Percentiles rank a stretch among this genome's conserved stretches.
Evolutionary conservation across 2,888 invertebrate species (phyloP).

Genomic region (Leptura quadrifasciata): DNA sequence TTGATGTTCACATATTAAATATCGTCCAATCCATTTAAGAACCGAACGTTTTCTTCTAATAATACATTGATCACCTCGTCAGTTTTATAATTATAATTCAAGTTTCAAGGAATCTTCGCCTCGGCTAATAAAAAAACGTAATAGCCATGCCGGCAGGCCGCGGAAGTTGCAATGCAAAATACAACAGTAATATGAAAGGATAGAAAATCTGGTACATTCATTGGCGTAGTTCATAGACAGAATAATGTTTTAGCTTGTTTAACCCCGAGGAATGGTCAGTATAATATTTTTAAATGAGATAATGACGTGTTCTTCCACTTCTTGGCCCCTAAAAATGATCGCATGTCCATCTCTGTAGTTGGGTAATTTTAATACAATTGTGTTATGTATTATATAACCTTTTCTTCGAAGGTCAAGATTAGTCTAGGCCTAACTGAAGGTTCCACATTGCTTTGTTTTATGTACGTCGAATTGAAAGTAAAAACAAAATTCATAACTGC

Average conservation of each 20-base stretch:
- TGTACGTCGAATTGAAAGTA: constrained; percentile 2
- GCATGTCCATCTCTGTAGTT: neutral
- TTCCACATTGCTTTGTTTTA: constrained; percentile 1
- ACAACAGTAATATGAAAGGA: neutral
- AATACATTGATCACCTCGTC: constrained; percentile 8
- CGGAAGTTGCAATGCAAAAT: constrained; percentile 14
- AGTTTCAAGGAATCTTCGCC: constrained; percentile 5
- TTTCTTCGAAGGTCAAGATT: neutral
- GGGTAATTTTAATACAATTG: neutral
- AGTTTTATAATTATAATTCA: constrained; percentile 21
- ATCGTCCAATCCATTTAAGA: neutral
- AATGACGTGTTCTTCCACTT: too few relatives aligned
- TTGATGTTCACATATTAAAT: neutral
- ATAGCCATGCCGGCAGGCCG: constrained; percentile 12
- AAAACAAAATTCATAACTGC: neutral
- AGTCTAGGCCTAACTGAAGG: neutral
- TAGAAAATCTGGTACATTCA: neutral
- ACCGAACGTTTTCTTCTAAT: constrained; percentile 12
- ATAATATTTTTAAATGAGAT: too few relatives aligned
- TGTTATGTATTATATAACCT: neutral
- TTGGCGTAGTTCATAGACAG: neutral
- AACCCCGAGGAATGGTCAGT: too few relatives aligned
- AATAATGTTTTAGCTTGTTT: neutral
- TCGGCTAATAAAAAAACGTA: constrained; percentile 5
- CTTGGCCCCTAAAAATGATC: neutral